phyloP scores from a whole-genome alignment of 2,888 invertebrate species.

The Anodontia alba region DNA sequence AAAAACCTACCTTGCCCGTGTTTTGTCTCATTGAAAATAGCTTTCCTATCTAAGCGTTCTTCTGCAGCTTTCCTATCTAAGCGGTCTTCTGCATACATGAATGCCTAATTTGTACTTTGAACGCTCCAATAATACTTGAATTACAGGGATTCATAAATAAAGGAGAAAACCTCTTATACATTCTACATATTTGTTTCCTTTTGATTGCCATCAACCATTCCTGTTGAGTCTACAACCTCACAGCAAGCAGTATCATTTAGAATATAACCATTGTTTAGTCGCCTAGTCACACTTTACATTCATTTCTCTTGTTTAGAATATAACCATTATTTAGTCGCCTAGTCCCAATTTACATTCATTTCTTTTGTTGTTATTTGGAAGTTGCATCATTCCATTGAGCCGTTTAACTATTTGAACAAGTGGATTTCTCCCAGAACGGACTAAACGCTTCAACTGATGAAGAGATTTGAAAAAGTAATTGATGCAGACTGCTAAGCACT shows the following conservation, averaged over 20 bases:
- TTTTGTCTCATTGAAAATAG: not conserved
- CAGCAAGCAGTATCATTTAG: conserved; percentile 9
- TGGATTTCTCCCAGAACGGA: conserved; percentile 1
- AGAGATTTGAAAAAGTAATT: conserved; percentile 37
- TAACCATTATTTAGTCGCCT: conserved; percentile 21
- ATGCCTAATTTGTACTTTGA: not conserved
- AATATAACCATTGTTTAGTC: conserved; percentile 25
- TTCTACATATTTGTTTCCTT: not conserved
- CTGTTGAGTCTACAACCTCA: conserved; percentile 4
- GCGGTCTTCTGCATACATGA: not conserved
- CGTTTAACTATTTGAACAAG: conserved; percentile 19
- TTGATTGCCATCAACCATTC: not conserved
- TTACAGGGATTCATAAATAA: conserved; percentile 13
- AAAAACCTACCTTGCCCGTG: not conserved
- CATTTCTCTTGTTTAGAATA: not conserved
- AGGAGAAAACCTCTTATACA: not conserved
- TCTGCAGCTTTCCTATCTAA: too few species aligned
- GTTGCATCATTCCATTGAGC: not conserved
- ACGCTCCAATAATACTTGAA: not conserved
- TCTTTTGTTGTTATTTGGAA: not conserved
- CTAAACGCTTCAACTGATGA: conserved; percentile 23
- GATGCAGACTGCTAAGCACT: conserved; percentile 28
- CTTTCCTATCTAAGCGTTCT: not conserved
- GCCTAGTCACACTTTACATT: not conserved
- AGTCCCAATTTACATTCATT: not conserved